phyloP scores from a whole-genome alignment of 2,888 invertebrate species.

The Drosophila mayaguana region DNA sequence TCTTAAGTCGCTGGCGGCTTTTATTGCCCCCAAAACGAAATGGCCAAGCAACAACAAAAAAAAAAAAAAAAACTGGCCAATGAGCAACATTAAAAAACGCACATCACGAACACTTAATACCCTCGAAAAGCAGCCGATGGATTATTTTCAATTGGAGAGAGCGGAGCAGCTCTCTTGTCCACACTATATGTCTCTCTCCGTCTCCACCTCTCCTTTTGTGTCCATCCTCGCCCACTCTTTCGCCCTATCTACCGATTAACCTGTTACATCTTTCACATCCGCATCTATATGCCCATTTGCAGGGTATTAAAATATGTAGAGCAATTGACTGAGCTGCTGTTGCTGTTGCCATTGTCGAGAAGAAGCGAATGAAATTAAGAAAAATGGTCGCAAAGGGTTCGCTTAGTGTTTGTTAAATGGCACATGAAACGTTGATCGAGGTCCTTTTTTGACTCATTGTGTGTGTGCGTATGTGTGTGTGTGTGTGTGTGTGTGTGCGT shows the following conservation, averaged over 20 bases:
- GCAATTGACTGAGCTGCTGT: slow-evolving; percentile 47
- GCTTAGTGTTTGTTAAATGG: slow-evolving; percentile 76
- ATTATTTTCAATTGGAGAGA: not conserved
- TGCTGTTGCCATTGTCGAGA: slow-evolving; percentile 12
- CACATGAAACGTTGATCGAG: slow-evolving; percentile 74
- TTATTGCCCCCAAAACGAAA: slow-evolving; percentile 56
- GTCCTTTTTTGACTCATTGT: slow-evolving; percentile 43
- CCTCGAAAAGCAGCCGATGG: not conserved
- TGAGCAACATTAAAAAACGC: not conserved
- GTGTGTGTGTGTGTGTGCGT: slow-evolving; percentile 15
- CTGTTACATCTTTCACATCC: not conserved
- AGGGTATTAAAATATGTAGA: slow-evolving; percentile 42
- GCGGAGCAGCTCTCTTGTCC: no score
- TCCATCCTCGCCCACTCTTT: no score
- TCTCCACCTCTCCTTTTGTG: no score
- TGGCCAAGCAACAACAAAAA: slow-evolving; percentile 22
- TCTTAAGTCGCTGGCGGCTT: slow-evolving; percentile 70
- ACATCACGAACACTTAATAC: not conserved
- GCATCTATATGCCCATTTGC: not conserved
- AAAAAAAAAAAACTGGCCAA: slow-evolving; percentile 2
- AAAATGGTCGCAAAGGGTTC: slow-evolving; percentile 75
- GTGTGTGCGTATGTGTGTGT: slow-evolving; percentile 3
- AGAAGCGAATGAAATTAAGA: slow-evolving; percentile 67
- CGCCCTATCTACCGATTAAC: not conserved
- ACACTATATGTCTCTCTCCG: not conserved